Base-by-base conservation (phyloP, 2,113 vertebrate genomes). In the Polypterus bichir region DNA sequence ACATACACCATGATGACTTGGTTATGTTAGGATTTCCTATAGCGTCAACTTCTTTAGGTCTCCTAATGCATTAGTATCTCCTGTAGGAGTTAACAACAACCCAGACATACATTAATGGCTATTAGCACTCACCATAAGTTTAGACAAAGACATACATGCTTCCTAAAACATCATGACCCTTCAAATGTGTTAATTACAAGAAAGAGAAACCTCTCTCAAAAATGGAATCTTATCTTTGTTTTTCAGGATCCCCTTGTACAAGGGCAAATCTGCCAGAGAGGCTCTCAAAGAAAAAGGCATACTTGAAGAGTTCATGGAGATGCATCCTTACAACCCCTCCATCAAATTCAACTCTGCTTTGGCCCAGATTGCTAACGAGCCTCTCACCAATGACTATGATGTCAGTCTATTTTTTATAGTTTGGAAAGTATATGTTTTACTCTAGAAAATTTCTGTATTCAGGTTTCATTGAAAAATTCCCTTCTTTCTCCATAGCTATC, bases 361-460 rank as follows among this genome's bases (percentile, higher is more conserved):
- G 0, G 0, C 47, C 46, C 1, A 59, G 49, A 0, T 47, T 44
- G 7, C 48, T 44, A 0, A 5, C 3, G 65, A 83, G 71, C 59
- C 69, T 52, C 49, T 83, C 70, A n/a, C 64, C 27, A 87, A 83
- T 73, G 80, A 79, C 68, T 54, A 76, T 69, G 77, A 84, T 1
- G 81, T 85, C 65, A 84, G 85, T 74, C 58, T 0, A n/a, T 46
- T 6, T 6, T 47, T 5, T 44, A 4, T 7, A 48, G 47, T 53
- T 46, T 27, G 1, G 11, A n/a, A 53, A 47, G n/a, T 3, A 1
- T 0, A 46, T 49, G 45, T 45, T 52, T 48, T n/a, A 27, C 8
- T 27, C 49, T 59, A 59, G 52, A 54, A 7, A 8, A 53, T 8
- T 9, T 44, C 44, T 44, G 2, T 57, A n/a, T 54, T 54, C n/a